Percentiles rank a stretch among this genome's conserved stretches.
These are phyloP conservation scores for Xestia ashworthii DNA, from an alignment of 2,888 invertebrate species.

Conservation along the genomic window DNA sequence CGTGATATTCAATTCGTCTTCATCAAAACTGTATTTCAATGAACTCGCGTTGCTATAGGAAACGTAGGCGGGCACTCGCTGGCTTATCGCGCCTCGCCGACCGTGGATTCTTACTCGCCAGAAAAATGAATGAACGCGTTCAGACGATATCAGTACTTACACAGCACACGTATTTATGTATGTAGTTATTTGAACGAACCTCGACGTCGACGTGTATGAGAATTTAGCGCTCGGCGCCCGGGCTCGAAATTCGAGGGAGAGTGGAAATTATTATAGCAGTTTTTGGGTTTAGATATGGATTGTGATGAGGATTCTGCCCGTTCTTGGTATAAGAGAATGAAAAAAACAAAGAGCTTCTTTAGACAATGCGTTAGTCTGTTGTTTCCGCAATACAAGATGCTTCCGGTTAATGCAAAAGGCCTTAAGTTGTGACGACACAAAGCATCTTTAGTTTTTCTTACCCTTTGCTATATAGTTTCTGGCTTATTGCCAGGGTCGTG, in stretches of 20 bases:
- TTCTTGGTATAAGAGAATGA: background rate
- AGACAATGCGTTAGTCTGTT: background rate
- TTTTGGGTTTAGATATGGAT: constrained; percentile 36
- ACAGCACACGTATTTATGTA: constrained; percentile 56
- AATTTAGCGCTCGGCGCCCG: constrained; percentile 53
- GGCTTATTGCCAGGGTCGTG: constrained; percentile 54
- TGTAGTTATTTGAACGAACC: constrained; percentile 61
- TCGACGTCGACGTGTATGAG: constrained; percentile 53
- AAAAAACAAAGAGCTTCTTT: constrained; percentile 11
- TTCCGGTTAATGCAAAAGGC: constrained; percentile 30
- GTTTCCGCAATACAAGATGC: constrained; percentile 17
- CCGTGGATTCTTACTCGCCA: constrained; percentile 59
- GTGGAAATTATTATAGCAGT: constrained; percentile 49
- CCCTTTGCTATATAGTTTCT: constrained; percentile 26
- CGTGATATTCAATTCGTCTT: constrained; percentile 62
- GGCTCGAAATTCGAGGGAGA: constrained; percentile 47
- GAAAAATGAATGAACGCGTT: constrained; percentile 70
- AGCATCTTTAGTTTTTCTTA: constrained; percentile 32
- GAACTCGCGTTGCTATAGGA: constrained; percentile 56
- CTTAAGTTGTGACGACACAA: constrained; percentile 44
- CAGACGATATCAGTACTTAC: constrained; percentile 62
- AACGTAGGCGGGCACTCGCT: constrained; percentile 56
- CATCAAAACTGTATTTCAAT: constrained; percentile 65
- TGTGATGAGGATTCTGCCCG: constrained; percentile 2
- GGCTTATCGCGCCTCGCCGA: constrained; percentile 65